Conservation (phyloP, 2,113 vertebrate genomes). For the Erythrocebus patas region DNA sequence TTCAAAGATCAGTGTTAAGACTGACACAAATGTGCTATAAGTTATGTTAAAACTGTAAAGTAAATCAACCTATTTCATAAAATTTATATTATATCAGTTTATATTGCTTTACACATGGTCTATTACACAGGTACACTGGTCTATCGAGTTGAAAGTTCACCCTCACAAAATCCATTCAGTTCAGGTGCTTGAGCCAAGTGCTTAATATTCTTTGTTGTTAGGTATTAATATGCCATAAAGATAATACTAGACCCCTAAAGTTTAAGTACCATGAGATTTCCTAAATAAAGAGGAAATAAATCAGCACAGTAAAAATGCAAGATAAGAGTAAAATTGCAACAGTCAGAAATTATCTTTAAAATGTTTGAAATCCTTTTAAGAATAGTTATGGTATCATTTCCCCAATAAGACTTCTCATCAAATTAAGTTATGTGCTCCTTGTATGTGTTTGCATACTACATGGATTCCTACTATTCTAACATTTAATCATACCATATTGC, state of each 20-base stretch:
- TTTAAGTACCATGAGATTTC: background rate
- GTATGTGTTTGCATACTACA: background rate
- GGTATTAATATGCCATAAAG: background rate
- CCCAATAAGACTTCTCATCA: background rate
- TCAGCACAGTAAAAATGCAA: background rate
- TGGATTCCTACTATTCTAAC: background rate
- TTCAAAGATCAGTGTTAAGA: background rate
- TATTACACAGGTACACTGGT: background rate
- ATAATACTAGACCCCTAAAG: background rate
- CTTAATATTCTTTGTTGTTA: background rate
- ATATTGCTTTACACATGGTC: background rate
- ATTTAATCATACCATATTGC: background rate
- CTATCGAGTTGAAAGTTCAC: background rate
- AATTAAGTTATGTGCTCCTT: background rate
- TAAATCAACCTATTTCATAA: background rate
- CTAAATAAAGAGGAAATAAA: background rate
- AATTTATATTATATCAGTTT: background rate
- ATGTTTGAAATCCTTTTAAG: background rate
- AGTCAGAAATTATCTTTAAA: background rate
- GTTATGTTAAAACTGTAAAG: background rate
- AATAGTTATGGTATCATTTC: background rate
- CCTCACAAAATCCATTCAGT: background rate
- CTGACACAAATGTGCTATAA: background rate
- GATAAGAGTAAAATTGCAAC: background rate
- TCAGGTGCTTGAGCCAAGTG: too few relatives aligned